Percentiles rank a stretch among this genome's conserved stretches.
These are phyloP conservation scores for Amphimedon queenslandica DNA, from an alignment of 37 sponge, comb jelly and placozoan genomes.

Conservation along the genomic window DNA sequence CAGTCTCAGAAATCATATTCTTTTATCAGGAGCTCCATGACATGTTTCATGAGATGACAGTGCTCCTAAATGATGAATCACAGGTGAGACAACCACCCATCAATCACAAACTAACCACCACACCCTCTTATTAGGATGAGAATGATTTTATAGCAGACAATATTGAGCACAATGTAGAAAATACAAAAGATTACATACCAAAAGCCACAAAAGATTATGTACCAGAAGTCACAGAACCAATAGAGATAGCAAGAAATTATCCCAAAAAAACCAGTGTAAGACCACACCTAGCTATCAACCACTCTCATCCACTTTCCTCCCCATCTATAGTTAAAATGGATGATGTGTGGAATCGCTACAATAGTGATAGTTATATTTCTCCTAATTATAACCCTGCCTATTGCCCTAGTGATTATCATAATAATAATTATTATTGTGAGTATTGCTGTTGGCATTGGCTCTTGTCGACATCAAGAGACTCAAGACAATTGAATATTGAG, in stretches of 20 bases:
- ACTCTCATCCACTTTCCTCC: neutral
- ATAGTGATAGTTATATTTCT: neutral
- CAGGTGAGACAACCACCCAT: conserved; percentile 54
- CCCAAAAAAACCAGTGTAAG: conserved; percentile 39
- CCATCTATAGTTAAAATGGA: conserved; percentile 8
- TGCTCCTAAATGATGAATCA: conserved; percentile 80
- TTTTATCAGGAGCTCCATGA: conserved; percentile 77
- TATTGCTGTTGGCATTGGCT: too few relatives aligned
- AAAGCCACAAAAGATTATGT: conserved; percentile 55
- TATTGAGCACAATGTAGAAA: conserved; percentile 75
- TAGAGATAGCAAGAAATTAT: conserved; percentile 15
- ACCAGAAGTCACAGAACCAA: conserved; percentile 24
- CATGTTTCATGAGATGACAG: conserved; percentile 85
- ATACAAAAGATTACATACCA: conserved; percentile 63
- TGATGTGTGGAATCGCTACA: conserved; percentile 21
- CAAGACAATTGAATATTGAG: too few relatives aligned
- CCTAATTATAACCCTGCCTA: neutral
- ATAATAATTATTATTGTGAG: too few relatives aligned
- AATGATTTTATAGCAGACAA: conserved; percentile 78
- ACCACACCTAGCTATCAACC: neutral
- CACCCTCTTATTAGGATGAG: too few relatives aligned
- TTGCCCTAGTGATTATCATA: too few relatives aligned
- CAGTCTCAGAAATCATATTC: neutral
- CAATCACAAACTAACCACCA: neutral
- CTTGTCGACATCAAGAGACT: too few relatives aligned